Percentiles rank a stretch among this genome's conserved stretches.
phyloP scores from a whole-genome alignment of 2,797 vertebrate species.

The Syndactyla subalaris region DNA sequence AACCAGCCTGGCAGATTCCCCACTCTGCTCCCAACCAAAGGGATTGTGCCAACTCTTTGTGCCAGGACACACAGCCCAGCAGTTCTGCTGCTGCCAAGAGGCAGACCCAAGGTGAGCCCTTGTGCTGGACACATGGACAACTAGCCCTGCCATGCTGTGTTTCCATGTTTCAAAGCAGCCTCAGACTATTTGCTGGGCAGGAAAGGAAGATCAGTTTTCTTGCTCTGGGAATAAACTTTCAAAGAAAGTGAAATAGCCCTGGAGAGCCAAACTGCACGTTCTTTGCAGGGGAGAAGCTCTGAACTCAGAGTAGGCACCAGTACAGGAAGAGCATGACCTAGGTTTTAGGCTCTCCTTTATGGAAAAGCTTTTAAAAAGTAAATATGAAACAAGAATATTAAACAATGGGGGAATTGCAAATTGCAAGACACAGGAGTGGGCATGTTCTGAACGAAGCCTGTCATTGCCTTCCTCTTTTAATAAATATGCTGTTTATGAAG shows the following conservation, averaged over 20 bases:
- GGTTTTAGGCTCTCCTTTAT: not conserved
- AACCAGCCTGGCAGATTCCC: not conserved
- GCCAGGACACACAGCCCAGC: rapidly evolving
- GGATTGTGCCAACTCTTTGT: not conserved
- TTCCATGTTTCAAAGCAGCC: not conserved
- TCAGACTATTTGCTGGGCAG: not conserved
- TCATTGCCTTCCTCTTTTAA: not conserved
- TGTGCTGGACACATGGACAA: not conserved
- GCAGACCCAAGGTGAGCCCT: not conserved
- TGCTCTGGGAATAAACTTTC: not conserved
- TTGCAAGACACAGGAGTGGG: not conserved
- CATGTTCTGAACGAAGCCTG: not conserved
- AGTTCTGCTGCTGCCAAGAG: not conserved
- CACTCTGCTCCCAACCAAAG: not conserved
- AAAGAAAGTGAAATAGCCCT: not conserved
- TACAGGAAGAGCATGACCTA: not conserved
- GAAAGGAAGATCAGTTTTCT: not conserved
- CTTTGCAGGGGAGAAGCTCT: not conserved
- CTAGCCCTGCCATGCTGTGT: rapidly evolving
- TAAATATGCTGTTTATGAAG: not conserved
- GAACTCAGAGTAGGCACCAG: not conserved
- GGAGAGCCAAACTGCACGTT: rapidly evolving
- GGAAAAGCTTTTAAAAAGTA: not conserved
- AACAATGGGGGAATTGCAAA: not conserved
- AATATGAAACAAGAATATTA: not conserved